Evolutionary conservation across 2,797 vertebrate genomes (phyloP), one percentile per base, ranked within the genome.

Genomic region (Poecilia gillii): DNA sequence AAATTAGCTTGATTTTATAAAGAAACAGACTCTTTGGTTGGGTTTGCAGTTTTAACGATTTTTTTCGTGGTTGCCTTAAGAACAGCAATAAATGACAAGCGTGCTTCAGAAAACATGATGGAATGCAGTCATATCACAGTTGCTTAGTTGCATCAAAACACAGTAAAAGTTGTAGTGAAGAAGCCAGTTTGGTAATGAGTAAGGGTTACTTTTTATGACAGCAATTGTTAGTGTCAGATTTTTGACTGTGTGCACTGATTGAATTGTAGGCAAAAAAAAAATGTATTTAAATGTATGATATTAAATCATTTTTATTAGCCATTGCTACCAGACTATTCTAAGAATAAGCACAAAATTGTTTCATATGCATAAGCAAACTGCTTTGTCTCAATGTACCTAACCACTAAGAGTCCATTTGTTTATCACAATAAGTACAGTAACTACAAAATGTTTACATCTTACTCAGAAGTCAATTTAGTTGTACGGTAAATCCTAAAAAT

Each of bases 1-100:
- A 74, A 28, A 51, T 66, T 59, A 68, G 72, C 39, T 45, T 46
- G 43, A 1, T 41, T 41, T 53, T 73, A 77, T 68, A 41, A 28
- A 45, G 25, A 71, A 71, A 45, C 66, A 70, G 23, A 59, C 55
- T 28, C 4, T 70, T 20, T 43, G 66, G 4, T 70, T 70, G 11
- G 11, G 12, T 43, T 70, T 70, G 23, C 66, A 13, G 25, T 70
- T 70, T 25, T 11, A 43, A n/a, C 12, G 0, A 3, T 70, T 70
- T 43, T 70, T 20, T 45, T n/a, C 0, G n/a, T 45, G 45, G 12
- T 28, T 71, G 41, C 1, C 25, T 71, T 46, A 14, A 71, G 16
- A 18, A 66, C 16, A 39, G 33, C 13, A 62, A 70, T 41, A 68
- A 41, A 41, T 68, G 12, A 3, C n/a, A 25, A 43, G 23, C 12